Evolutionary conservation across 2,888 invertebrate species (phyloP), one percentile per base, ranked within the genome.

Genomic region (Caenorhabditis parvicauda): DNA sequence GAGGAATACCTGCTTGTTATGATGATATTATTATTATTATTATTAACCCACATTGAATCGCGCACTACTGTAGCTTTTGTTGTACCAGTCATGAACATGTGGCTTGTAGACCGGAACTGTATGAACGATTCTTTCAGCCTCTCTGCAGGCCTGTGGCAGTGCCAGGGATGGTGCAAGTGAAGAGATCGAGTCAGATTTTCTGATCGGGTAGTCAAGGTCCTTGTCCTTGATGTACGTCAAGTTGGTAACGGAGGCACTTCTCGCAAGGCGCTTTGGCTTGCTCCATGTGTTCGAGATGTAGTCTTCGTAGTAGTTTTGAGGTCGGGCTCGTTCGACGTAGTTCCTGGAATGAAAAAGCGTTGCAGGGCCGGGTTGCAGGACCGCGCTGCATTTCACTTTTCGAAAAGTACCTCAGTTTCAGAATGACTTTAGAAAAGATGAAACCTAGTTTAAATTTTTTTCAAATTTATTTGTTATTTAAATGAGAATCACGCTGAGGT

Each of bases 31-130:
- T 32, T 51, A 52, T n/a, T n/a, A n/a, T n/a, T 39, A 47, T 2
- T 4, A 52, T 17, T 39, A 2, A 58, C 53, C 37, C 25, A 72
- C 72, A 28, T 45, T 59, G 54, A 43, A 76, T 42, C 68, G 55
- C 21, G 71, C 66, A 41, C 65, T 59, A 39, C 64, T 59, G 49
- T 73, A 73, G 38, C 64, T 63, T 32, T 59, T 62, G 51, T 63
- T 70, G 59, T 71, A 76, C 75, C 75, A 75, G 41, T 77, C 66
- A 55, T 72, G 60, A 14, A 72, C 67, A 42, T 72, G 66, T 29
- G 79, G 79, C 58, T 80, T 80, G 72, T 79, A 79, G 38, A 80
- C 77, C 22, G 71, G 76, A 19, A 67, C 63, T 2, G 77, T 79
- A 62, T 80, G 77, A 12, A 79, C 80, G 53, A 77, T 77, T 22